These are phyloP conservation scores for Menidia menidia DNA, from an alignment of 2,797 vertebrate species.

Conservation along the genomic window DNA sequence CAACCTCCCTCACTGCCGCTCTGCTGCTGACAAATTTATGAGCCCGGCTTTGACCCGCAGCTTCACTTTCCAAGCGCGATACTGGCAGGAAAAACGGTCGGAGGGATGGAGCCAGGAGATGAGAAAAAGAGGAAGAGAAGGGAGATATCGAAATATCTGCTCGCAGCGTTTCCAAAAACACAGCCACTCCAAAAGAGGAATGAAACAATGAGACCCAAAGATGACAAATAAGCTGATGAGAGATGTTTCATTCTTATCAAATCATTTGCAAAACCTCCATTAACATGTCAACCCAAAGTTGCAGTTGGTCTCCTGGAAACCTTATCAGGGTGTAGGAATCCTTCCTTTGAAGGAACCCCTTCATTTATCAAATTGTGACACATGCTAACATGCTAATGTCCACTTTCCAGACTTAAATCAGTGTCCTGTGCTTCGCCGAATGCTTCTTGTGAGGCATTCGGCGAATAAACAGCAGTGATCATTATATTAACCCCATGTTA, in stretches of 20 bases:
- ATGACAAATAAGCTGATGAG: neutral
- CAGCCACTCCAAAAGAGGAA: neutral
- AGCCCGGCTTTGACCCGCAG: constrained; percentile 66
- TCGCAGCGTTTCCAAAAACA: neutral
- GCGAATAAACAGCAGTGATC: too few relatives aligned
- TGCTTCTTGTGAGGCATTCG: too few relatives aligned
- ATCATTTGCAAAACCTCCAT: neutral
- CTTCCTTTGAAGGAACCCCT: too few relatives aligned
- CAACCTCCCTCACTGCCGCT: constrained; percentile 70
- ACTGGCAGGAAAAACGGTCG: constrained; percentile 69
- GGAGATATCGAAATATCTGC: neutral
- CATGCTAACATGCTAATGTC: too few relatives aligned
- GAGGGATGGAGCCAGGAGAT: constrained; percentile 38
- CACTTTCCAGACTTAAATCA: constrained; percentile 8
- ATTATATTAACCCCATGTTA: too few relatives aligned
- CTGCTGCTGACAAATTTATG: constrained; percentile 80
- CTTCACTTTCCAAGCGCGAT: constrained; percentile 76
- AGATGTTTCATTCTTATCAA: neutral
- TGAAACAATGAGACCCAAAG: neutral
- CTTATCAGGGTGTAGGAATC: too few relatives aligned
- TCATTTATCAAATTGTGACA: too few relatives aligned
- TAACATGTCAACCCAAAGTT: neutral
- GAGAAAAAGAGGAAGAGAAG: constrained; percentile 38
- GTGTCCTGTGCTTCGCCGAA: neutral
- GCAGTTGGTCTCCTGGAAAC: too few relatives aligned